Evolutionary conservation across 35 echinoderm and acorn worm species (phyloP), one percentile per base, ranked within the genome.

Genomic region (Chiridota heheva): DNA sequence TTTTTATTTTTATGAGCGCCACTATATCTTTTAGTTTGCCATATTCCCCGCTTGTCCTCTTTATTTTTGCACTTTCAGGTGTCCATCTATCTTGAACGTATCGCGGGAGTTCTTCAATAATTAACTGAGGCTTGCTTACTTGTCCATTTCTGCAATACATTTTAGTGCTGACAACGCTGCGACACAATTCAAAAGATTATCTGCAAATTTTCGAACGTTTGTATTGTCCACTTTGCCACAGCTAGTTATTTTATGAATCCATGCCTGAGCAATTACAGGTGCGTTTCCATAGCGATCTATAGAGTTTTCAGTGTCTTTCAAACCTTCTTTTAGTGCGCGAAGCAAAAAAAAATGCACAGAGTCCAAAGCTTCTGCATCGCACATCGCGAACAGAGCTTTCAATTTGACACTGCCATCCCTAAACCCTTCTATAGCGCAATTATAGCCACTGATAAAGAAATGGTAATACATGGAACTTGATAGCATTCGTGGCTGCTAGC

Each of bases 391-490:
- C 13, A 78, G 33, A 0, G 74, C 16, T 17, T 78, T 58, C 48
- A 76, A 25, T 31, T 78, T 59, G 25, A 77, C 40, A 12, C 17
- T 25, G n/a, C 1, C 24, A 16, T 73, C 39, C 1, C n/a, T 30
- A 0, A 73, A 2, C 43, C 25, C 70, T 73, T 73, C 44, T 30
- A 73, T 47, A 12, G 70, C 42, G 35, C 70, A 49, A 32, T 20
- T 73, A 32, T 49, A 73, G 3, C n/a, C 63, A 32, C 3, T 33
- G 8, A 78, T 60, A 41, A 78, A 78, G 48, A 57, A 17, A 78
- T 78, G 53, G 35, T 60, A 78, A 37, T 78, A 39, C 33, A 60
- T n/a, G n/a, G n/a, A n/a, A n/a, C n/a, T n/a, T n/a, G n/a, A n/a
- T n/a, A n/a, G n/a, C n/a, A n/a, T n/a, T n/a, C n/a, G n/a, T n/a